Percentiles rank a stretch among this genome's conserved stretches.
Evolutionary conservation across 2,113 vertebrate genomes (phyloP).

Genomic region (Pagrus major): DNA sequence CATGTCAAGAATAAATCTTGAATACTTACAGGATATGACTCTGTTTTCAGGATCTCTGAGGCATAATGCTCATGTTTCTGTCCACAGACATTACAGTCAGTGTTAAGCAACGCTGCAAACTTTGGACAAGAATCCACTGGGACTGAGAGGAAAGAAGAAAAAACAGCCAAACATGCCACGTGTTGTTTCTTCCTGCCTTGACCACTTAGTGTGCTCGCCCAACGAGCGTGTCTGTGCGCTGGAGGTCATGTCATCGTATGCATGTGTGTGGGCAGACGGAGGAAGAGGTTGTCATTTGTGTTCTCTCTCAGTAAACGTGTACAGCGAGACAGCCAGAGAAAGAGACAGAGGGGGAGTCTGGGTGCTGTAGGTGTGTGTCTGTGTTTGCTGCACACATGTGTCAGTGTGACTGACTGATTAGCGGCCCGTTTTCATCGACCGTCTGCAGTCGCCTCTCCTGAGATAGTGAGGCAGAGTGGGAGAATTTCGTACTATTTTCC

Average conservation of each 20-base stretch:
- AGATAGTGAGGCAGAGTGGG: constrained; percentile 31
- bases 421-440: constrained; percentile 61
- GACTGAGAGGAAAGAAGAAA: constrained; percentile 29
- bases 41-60: constrained; percentile 48
- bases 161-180: constrained; percentile 53
- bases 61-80: constrained; percentile 34
- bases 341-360: background rate
- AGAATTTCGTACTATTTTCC: constrained; percentile 64
- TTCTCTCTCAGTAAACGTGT: constrained; percentile 33
- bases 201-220: constrained; percentile 36
- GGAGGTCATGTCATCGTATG: constrained; percentile 49
- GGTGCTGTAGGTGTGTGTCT: constrained; percentile 25
- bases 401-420: constrained; percentile 70
- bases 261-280: constrained; percentile 16
- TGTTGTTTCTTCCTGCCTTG: constrained; percentile 48
- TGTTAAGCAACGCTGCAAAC: constrained; percentile 50
- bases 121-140: constrained; percentile 42
- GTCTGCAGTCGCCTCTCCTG: constrained; percentile 52
- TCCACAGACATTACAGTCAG: constrained; percentile 46
- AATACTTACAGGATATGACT: constrained; percentile 32
- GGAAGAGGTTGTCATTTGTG: constrained; percentile 26
- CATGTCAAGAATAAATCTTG: constrained; percentile 21
- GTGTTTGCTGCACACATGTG: constrained; percentile 48
- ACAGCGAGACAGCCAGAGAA: constrained; percentile 9
- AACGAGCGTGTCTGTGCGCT: constrained; percentile 6